A percentile compares a stretch with the other conserved stretches of the same genome.
phyloP scores from a whole-genome alignment of 2,797 vertebrate genomes.

The Hephaestus fuliginosus region DNA sequence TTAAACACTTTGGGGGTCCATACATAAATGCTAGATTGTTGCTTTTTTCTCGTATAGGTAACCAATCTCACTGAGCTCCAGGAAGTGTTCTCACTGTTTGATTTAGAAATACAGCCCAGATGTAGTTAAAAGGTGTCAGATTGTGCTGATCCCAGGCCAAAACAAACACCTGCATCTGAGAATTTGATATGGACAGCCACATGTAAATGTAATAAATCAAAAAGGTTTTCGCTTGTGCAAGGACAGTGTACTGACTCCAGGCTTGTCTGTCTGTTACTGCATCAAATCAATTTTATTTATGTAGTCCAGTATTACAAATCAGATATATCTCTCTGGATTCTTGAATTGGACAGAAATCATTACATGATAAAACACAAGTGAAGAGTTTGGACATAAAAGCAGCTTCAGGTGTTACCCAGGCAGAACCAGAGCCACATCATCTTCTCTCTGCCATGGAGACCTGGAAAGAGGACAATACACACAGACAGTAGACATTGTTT shows the following conservation, averaged over 20 bases:
- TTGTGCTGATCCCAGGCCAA: slow-evolving; percentile 12
- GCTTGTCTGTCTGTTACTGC: background rate
- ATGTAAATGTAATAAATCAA: background rate
- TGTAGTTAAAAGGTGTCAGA: slow-evolving; percentile 2
- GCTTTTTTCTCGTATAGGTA: background rate
- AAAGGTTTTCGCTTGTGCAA: too few relatives aligned
- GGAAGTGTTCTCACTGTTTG: slow-evolving; percentile 2
- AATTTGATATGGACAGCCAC: background rate
- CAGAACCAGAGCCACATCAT: too few relatives aligned
- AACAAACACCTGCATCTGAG: slow-evolving; percentile 16
- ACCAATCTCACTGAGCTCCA: background rate
- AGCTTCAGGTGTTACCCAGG: too few relatives aligned
- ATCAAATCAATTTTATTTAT: too few relatives aligned
- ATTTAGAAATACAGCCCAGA: background rate
- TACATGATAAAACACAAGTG: too few relatives aligned
- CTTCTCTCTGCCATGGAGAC: too few relatives aligned
- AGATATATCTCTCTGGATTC: too few relatives aligned
- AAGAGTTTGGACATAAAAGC: too few relatives aligned
- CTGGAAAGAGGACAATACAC: too few relatives aligned
- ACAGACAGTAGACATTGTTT: background rate
- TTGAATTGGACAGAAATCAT: too few relatives aligned
- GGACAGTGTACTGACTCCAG: background rate
- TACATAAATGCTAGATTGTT: background rate
- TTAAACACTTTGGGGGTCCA: too few relatives aligned
- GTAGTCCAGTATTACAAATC: too few relatives aligned